Base-by-base conservation (phyloP, 35 echinoderm and acorn worm genomes). In the Heliocidaris tuberculata region DNA sequence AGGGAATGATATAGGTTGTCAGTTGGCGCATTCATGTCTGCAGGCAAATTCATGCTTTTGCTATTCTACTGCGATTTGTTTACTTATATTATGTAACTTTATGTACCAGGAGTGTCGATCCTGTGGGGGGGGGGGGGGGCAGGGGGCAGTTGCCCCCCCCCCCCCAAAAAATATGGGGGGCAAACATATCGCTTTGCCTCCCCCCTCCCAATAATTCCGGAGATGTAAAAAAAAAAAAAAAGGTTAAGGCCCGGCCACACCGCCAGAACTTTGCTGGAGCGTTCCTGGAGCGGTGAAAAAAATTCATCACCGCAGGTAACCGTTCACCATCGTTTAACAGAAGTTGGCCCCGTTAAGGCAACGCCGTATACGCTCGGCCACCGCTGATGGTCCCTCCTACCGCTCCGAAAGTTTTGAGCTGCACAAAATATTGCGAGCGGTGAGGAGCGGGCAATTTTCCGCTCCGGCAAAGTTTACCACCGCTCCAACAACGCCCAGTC, bases 351-450 rank as follows among this genome's bases (percentile, higher is more conserved):
- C 87, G 35, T 42, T 42, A 42, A 42, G 35, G 86, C 86, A 88
- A 88, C 86, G 86, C 31, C 86, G 86, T 32, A 32, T 88, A 88
- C 86, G 86, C 86, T 88, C 86, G 86, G 86, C 86, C 29, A 32
- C 30, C 42, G 86, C 86, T 88, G 86, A 88, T 88, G 86, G 86
- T 88, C 86, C 86, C 30, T 88, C 86, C 86, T 88, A 88, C 86
- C 86, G 86, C 86, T 88, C 86, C 86, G 86, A 88, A 88, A 88
- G 24, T 88, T 88, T 88, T 88, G 86, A 88, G 86, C 86, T 88
- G 86, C 86, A 31, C 86, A 88, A 88, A 88, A 88, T 88, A 88
- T 88, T 48, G 42, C 86, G 7, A 88, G 86, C 86, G 30, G 42
- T 88, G 86, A 88, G 6, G 86, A 88, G 86, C 86, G 86, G 86